Conservation (phyloP, 2,888 invertebrate genomes). For the Pogonocherus hispidulus region DNA sequence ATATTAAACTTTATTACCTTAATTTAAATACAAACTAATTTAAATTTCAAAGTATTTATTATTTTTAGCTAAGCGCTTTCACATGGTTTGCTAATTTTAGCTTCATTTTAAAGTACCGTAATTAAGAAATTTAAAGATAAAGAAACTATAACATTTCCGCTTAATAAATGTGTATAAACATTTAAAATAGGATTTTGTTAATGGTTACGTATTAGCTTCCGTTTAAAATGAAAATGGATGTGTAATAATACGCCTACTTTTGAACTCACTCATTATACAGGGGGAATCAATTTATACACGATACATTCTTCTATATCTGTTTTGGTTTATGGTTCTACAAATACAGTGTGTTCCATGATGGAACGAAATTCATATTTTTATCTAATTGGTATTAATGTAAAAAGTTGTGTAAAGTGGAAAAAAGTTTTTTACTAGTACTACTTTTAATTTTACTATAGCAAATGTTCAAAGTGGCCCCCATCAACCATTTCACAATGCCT, state of each 20-base stretch:
- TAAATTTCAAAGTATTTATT: slow-evolving; percentile 2
- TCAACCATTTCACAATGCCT: no score
- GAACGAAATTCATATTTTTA: no score
- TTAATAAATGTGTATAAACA: neutral
- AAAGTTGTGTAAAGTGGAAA: no score
- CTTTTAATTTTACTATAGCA: no score
- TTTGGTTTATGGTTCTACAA: no score
- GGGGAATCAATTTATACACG: neutral
- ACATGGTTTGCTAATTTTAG: neutral
- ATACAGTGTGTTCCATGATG: no score
- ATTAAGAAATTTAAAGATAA: neutral
- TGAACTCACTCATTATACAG: neutral
- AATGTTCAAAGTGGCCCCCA: no score
- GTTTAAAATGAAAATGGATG: neutral
- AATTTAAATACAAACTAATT: slow-evolving; percentile 1
- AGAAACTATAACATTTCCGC: neutral
- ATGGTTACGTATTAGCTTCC: neutral
- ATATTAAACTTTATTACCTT: neutral
- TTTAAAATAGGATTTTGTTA: neutral
- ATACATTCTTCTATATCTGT: no score
- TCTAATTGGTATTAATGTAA: no score
- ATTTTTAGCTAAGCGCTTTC: neutral
- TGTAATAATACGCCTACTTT: neutral
- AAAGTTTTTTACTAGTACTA: no score
- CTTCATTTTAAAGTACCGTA: neutral